Percentiles rank a stretch among this genome's conserved stretches.
These are phyloP conservation scores for Austrolebias charrua DNA, from an alignment of 2,797 vertebrate species.

Conservation along the genomic window DNA sequence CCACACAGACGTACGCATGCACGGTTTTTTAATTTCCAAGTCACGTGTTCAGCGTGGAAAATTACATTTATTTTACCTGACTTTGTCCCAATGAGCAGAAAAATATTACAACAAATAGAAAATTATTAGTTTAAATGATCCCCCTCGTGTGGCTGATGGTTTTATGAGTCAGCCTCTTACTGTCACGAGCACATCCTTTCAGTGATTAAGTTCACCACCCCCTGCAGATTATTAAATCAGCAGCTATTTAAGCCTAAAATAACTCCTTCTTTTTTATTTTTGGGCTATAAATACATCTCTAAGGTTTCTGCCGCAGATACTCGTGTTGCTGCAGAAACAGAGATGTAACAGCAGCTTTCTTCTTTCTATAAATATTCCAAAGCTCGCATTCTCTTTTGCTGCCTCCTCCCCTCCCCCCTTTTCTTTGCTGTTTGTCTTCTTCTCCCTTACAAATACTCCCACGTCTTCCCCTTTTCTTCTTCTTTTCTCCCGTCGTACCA, in stretches of 20 bases:
- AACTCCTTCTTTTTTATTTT: neutral
- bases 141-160: neutral
- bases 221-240: neutral
- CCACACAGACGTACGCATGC: constrained; percentile 23
- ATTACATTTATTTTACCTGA: constrained; percentile 15
- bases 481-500: constrained; percentile 23
- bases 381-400: constrained; percentile 35
- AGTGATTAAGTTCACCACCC: constrained; percentile 32
- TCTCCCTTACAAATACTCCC: constrained; percentile 21
- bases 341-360: constrained; percentile 66
- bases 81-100: constrained; percentile 8
- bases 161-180: constrained; percentile 33
- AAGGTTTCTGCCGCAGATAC: constrained; percentile 17
- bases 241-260: constrained; percentile 12
- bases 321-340: constrained; percentile 27
- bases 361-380: constrained; percentile 75
- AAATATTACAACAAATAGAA: neutral
- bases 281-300: neutral
- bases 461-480: constrained; percentile 23
- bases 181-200: constrained; percentile 38
- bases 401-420: constrained; percentile 8
- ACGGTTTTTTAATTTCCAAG: constrained; percentile 22
- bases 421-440: constrained; percentile 24
- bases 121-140: constrained; percentile 15
- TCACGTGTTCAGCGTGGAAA: constrained; percentile 16